phyloP scores from a whole-genome alignment of 2,113 vertebrate species.

The Syngnathus scovelli region DNA sequence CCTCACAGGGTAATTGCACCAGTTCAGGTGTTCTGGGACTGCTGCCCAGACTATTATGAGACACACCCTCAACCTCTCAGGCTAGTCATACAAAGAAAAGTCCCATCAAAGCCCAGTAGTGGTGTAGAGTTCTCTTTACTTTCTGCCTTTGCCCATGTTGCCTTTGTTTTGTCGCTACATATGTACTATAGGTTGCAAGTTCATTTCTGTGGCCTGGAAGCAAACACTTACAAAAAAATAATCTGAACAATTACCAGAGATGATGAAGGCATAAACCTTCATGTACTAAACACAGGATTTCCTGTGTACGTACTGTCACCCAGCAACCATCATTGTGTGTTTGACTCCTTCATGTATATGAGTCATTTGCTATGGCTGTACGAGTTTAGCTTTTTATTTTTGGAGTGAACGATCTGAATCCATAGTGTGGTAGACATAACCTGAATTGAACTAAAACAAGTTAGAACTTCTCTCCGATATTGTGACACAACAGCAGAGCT shows the following conservation, averaged over 20 bases:
- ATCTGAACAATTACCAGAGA: not conserved
- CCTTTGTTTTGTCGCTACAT: not conserved
- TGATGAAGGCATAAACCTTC: not conserved
- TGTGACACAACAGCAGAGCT: constrained; percentile 12
- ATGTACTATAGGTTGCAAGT: not conserved
- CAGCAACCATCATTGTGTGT: not conserved
- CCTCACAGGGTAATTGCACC: constrained; percentile 22
- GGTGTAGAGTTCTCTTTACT: not conserved
- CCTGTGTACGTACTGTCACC: not conserved
- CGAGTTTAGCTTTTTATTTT: constrained; percentile 1
- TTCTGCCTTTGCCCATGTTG: not conserved
- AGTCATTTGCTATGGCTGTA: constrained; percentile 22
- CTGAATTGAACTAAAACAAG: constrained; percentile 27
- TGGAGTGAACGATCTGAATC: not conserved
- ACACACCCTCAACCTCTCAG: constrained; percentile 36
- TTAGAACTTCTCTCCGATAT: constrained; percentile 13
- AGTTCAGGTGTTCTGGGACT: constrained; percentile 28
- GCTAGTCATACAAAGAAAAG: not conserved
- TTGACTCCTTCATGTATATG: constrained; percentile 6
- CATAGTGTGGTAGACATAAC: not conserved
- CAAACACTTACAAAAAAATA: not conserved
- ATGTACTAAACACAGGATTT: not conserved
- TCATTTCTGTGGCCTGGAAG: not conserved
- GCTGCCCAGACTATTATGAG: constrained; percentile 18
- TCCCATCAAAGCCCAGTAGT: not conserved